A percentile compares a stretch with the other conserved stretches of the same genome.
These are phyloP conservation scores for Dendrolimus pini DNA, from an alignment of 2,888 invertebrate genomes.

Conservation along the genomic window DNA sequence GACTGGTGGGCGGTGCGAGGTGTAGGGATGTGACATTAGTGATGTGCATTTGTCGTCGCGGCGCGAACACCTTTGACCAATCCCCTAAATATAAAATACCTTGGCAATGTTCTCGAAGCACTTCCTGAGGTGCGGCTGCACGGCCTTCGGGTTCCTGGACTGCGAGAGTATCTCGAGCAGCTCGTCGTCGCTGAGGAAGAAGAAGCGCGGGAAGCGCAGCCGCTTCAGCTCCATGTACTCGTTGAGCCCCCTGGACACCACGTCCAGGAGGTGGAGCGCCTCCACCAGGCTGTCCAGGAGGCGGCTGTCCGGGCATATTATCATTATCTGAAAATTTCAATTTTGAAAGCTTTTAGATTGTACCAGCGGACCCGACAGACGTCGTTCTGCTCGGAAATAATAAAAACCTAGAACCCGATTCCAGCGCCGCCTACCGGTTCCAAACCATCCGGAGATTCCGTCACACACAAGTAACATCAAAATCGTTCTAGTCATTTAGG, in stretches of 20 bases:
- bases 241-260: conserved; percentile 85
- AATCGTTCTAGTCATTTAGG: no score
- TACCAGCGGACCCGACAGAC: no score
- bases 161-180: conserved; percentile 88
- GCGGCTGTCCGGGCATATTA: conserved; percentile 78
- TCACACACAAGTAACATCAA: no score
- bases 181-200: conserved; percentile 90
- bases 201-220: conserved; percentile 83
- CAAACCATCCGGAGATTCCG: no score
- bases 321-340: conserved; percentile 70
- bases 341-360: no score
- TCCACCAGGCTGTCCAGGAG: conserved; percentile 83
- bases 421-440: no score
- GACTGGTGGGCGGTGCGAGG: no score
- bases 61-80: no score
- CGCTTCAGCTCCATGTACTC: conserved; percentile 88
- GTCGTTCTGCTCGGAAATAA: no score
- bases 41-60: no score
- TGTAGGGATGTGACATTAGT: no score
- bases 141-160: conserved; percentile 84
- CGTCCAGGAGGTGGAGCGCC: conserved; percentile 81
- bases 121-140: conserved; percentile 89
- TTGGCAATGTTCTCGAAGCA: conserved; percentile 88
- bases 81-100: conserved; percentile 31
- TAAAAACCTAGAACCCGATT: no score